A percentile compares a stretch with the other conserved stretches of the same genome.
phyloP scores from a whole-genome alignment of 2,797 vertebrate species.

The Phrynocephalus forsythii region DNA sequence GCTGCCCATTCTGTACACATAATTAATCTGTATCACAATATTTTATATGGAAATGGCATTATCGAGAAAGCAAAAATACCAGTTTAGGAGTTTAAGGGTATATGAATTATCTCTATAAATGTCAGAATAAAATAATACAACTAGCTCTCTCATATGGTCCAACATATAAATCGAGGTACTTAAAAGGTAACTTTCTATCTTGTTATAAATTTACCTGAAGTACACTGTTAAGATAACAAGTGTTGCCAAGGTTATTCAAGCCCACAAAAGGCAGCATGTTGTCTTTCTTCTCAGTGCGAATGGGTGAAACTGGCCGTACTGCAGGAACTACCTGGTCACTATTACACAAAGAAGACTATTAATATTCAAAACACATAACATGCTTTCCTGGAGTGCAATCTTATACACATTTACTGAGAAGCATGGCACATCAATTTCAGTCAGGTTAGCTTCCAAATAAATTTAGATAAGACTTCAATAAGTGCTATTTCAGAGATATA shows the following conservation, averaged over 20 bases:
- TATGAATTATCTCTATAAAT: background rate
- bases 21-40: background rate
- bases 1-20: background rate
- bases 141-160: too few relatives aligned
- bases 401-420: background rate
- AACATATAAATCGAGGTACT: background rate
- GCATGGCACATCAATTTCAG: background rate
- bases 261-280: slow-evolving; percentile 92
- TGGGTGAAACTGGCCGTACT: slow-evolving; percentile 79
- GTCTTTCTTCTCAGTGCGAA: slow-evolving; percentile 86
- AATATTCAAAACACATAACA: background rate
- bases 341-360: slow-evolving; percentile 8
- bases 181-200: background rate
- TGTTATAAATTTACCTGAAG: slow-evolving; percentile 84
- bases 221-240: slow-evolving; percentile 97
- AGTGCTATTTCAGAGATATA: background rate
- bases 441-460: background rate
- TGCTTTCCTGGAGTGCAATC: background rate
- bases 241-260: slow-evolving; percentile 96
- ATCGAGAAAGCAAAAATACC: background rate
- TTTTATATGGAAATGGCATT: background rate
- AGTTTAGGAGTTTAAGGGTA: background rate
- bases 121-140: background rate
- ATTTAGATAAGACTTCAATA: background rate
- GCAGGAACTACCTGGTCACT: slow-evolving; percentile 89